Evolutionary conservation across 92 coral and sea anemone genomes (phyloP), one percentile per base, ranked within the genome.

Genomic region (Plumapathes pennacea): DNA sequence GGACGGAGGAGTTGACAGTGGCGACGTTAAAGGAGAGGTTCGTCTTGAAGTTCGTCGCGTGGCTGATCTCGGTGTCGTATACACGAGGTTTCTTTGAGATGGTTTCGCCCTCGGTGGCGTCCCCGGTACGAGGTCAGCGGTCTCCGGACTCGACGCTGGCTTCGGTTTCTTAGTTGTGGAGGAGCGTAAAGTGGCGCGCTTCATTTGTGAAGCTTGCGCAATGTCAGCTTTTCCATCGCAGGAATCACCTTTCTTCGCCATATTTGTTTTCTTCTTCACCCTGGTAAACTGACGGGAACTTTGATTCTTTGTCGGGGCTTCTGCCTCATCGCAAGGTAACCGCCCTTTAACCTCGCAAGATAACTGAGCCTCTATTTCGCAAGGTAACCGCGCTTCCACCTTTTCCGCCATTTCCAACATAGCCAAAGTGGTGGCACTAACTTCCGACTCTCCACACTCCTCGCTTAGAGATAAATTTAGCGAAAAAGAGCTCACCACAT

Each of bases 401-500:
- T 62, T 70, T 31, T 74, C 92, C 49, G 74, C 50, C 18, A 67
- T 51, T 34, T 85, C 92, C 37, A 69, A 46, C 32, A 73, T 72
- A 25, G 84, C 92, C 54, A 80, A 38, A 17, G 83, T 68, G 8
- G 71, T 62, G 27, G 49, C 13, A 50, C 84, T 77, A 19, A 80
- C 63, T 29, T 80, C 82, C 17, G 92, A 85, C 3, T 82, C 88
- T 32, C 76, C 79, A 36, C 75, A 76, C 32, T 77, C 96, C 32
- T 78, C 90, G 21, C 85, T 84, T 13, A 81, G 60, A 5, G 96
- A 87, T 13, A 87, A 65, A 34, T 57, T 69, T 49, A 87, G 69
- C 38, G 84, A 83, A 77, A 87, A 87, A 22, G 96, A 83, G 30
- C 64, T 69, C 13, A 70, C 25, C 8, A 36, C 50, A 37, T 32